A percentile compares a stretch with the other conserved stretches of the same genome.
phyloP scores from a whole-genome alignment of 1,140 invertebrate genomes.

The Calephelis nemesis region DNA sequence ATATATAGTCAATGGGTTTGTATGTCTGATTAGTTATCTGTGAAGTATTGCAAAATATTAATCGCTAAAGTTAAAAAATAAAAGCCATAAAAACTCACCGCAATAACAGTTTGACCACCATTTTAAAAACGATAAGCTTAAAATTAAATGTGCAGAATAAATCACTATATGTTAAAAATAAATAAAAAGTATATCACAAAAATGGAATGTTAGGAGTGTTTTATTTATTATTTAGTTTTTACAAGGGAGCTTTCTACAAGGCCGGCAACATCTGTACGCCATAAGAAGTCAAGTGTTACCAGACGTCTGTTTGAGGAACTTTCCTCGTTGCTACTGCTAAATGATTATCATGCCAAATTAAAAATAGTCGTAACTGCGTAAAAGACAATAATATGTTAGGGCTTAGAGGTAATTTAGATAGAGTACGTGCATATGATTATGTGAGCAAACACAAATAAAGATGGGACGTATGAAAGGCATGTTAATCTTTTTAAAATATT shows the following conservation, averaged over 20 bases:
- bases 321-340: slow-evolving; percentile 37
- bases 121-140: background rate
- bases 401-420: slow-evolving; percentile 2
- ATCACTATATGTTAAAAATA: too few relatives aligned
- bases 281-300: slow-evolving; percentile 22
- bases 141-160: too few relatives aligned
- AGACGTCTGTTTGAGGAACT: slow-evolving; percentile 35
- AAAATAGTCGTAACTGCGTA: slow-evolving; percentile 49
- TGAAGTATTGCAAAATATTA: too few relatives aligned
- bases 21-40: too few relatives aligned
- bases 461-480: background rate
- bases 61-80: too few relatives aligned
- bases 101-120: too few relatives aligned
- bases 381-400: slow-evolving; percentile 33
- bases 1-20: too few relatives aligned
- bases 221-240: too few relatives aligned
- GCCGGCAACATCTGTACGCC: background rate
- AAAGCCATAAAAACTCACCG: background rate
- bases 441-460: background rate
- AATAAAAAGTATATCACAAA: too few relatives aligned
- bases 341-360: slow-evolving; percentile 47
- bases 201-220: too few relatives aligned
- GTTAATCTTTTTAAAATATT: too few relatives aligned
- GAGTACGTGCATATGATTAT: background rate
- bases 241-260: too few relatives aligned